A percentile compares a stretch with the other conserved stretches of the same genome.
These are phyloP conservation scores for Trichacis sp. DNA, from an alignment of 2,888 invertebrate species.

Conservation along the genomic window DNA sequence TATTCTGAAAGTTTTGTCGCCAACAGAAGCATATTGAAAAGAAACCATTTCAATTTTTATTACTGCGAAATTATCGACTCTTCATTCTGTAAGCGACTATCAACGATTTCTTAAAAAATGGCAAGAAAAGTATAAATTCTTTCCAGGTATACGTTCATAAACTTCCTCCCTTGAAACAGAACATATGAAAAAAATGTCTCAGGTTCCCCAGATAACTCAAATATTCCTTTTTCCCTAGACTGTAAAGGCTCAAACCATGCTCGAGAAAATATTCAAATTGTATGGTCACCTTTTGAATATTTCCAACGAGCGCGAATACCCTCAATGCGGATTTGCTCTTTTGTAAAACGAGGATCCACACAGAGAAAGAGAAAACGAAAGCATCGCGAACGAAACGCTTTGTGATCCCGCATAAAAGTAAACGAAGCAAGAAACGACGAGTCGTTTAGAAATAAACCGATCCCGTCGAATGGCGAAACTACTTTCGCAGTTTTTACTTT, in stretches of 20 bases:
- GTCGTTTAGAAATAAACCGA: slow-evolving; percentile 17
- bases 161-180: too few relatives aligned
- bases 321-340: slow-evolving; percentile 21
- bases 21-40: too few relatives aligned
- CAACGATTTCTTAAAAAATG: too few relatives aligned
- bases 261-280: background rate
- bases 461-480: slow-evolving; percentile 14
- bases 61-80: too few relatives aligned
- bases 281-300: background rate
- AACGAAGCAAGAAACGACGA: slow-evolving; percentile 37
- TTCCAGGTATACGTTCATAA: too few relatives aligned
- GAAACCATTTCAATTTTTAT: too few relatives aligned
- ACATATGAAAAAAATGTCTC: too few relatives aligned
- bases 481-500: slow-evolving; percentile 20
- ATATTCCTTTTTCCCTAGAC: background rate
- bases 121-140: too few relatives aligned
- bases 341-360: slow-evolving; percentile 19
- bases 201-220: too few relatives aligned
- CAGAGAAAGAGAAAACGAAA: slow-evolving; percentile 9
- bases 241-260: background rate
- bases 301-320: slow-evolving; percentile 14
- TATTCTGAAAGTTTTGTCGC: too few relatives aligned
- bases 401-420: slow-evolving; percentile 23
- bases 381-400: slow-evolving; percentile 8
- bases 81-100: too few relatives aligned